Percentiles rank a stretch among this genome's conserved stretches.
phyloP scores from a whole-genome alignment of 2,113 vertebrate species.

The Maccullochella peelii region DNA sequence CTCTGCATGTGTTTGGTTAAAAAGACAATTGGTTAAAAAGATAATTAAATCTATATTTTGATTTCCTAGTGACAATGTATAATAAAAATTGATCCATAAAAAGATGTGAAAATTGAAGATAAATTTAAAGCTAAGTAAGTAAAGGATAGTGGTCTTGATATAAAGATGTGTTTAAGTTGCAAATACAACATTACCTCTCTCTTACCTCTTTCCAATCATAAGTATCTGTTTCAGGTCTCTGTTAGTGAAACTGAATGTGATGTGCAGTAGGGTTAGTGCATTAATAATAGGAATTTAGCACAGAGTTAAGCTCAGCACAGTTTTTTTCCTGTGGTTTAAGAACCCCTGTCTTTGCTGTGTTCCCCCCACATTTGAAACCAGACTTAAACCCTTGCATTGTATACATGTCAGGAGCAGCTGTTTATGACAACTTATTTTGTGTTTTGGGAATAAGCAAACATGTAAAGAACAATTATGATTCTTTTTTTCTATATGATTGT shows the following conservation, averaged over 20 bases:
- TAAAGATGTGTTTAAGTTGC: not conserved
- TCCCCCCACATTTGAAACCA: not conserved
- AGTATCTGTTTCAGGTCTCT: not conserved
- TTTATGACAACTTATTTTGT: conserved; percentile 6
- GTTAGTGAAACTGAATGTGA: too few relatives aligned
- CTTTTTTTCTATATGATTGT: not conserved
- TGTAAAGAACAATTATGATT: not conserved
- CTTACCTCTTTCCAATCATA: not conserved
- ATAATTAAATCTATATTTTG: not conserved
- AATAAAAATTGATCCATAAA: not conserved
- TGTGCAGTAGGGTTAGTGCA: too few relatives aligned
- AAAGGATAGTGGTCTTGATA: not conserved
- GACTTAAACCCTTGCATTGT: not conserved
- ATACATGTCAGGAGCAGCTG: conserved; percentile 6
- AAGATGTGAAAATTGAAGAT: not conserved
- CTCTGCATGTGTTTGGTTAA: conserved; percentile 18
- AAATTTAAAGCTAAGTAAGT: not conserved
- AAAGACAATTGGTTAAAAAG: not conserved
- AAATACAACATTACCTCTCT: not conserved
- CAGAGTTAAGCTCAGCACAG: not conserved
- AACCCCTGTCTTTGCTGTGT: too few relatives aligned
- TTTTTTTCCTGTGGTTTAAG: too few relatives aligned
- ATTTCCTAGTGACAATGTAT: not conserved
- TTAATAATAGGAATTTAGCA: not conserved
- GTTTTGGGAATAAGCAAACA: not conserved